Evolutionary conservation across 2,888 invertebrate species (phyloP), one percentile per base, ranked within the genome.

Genomic region (Hermaeophaga mercurialis): DNA sequence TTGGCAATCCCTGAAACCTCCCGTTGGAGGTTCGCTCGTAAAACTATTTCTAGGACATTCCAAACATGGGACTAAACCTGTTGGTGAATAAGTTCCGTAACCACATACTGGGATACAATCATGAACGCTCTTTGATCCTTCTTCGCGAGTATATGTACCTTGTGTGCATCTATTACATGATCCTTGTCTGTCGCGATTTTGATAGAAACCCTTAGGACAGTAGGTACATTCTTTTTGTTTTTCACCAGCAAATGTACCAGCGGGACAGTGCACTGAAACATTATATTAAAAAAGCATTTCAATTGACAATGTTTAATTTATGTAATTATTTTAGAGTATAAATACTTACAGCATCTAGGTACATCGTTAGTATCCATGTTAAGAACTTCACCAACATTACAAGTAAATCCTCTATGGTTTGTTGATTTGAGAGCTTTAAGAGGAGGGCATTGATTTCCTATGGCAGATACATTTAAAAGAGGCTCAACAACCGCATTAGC

Each of bases 101-200:
- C 96, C 96, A 73, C 96, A 97, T 8, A 96, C 95, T 1, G 96
- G 95, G 47, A 95, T 84, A 72, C 95, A 96, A 69, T 94, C 94
- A 55, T 85, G 84, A 33, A 92, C 80, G 53, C 88, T 87, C 77
- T 95, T 95, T 0, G 93, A 92, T 15, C 93, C 94, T 78, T 92
- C 89, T 79, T 94, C 93, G 69, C 86, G 84, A 0, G 97, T 97
- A 73, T 94, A 97, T 6, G 94, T 95, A 63, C 96, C 96, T 68
- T 87, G 85, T 0, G 96, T 95, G 76, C 98, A 98, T 61, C 90
- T 86, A 43, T 90, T 82, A 75, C 98, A 98, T 0, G 89, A 84
- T 1, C 94, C 93, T 81, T 96, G 94, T 36, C 94, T 85, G 59
- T 92, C 91, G 69, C 89, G 85, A 71, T 95, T 95, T 79, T 97